Evolutionary conservation across 2,888 invertebrate genomes (phyloP).

Genomic region (Tinea pellionella): DNA sequence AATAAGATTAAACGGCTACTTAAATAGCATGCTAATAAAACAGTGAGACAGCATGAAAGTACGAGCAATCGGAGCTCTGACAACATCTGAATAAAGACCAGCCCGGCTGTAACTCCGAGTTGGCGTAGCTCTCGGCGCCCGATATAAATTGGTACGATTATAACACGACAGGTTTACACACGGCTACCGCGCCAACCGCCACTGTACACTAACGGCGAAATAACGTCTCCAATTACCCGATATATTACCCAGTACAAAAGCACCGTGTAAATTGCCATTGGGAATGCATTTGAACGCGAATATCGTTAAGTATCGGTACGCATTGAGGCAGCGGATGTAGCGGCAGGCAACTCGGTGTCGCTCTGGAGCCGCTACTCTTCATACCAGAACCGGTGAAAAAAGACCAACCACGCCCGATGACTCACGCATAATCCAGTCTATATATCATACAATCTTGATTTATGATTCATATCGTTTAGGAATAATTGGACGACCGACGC

Average conservation of each 20-base stretch:
- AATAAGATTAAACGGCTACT: not conserved
- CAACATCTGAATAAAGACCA: constrained; percentile 14
- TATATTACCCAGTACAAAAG: constrained; percentile 17
- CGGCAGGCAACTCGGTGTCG: not conserved
- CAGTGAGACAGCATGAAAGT: constrained; percentile 5
- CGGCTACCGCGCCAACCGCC: constrained; percentile 20
- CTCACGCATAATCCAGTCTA: constrained; percentile 24
- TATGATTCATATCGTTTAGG: constrained; percentile 45
- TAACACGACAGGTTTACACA: constrained; percentile 39
- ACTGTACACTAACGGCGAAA: constrained; percentile 14
- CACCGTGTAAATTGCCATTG: constrained; percentile 16
- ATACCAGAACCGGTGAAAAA: not conserved
- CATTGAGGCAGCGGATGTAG: not conserved
- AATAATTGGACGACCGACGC: constrained; percentile 35
- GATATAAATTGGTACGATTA: constrained; percentile 41
- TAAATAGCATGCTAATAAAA: not conserved
- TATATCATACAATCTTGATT: constrained; percentile 24
- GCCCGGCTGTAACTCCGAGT: constrained; percentile 15
- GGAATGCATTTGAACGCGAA: constrained; percentile 15
- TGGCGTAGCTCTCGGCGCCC: constrained; percentile 26
- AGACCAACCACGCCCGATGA: constrained; percentile 20
- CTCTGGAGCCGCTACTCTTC: not conserved
- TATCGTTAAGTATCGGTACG: constrained; percentile 7
- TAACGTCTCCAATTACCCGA: constrained; percentile 18
- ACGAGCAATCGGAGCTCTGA: not conserved